phyloP scores from a whole-genome alignment of 2,797 vertebrate species.

The Anguilla pacifica region DNA sequence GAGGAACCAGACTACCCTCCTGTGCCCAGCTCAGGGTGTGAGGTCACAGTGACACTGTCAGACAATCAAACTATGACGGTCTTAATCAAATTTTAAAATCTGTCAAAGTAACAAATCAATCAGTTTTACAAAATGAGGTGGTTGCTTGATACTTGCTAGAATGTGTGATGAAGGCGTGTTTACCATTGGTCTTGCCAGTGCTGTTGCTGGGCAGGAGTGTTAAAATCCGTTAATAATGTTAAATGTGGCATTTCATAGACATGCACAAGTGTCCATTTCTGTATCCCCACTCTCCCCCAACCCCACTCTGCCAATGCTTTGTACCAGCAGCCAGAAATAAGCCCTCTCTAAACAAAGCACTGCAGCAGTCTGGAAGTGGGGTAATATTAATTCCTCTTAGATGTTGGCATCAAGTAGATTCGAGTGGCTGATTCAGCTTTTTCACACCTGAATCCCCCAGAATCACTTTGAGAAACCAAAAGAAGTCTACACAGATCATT shows the following conservation, averaged over 20 bases:
- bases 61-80: neutral
- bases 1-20: neutral
- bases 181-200: neutral
- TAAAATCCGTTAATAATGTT: neutral
- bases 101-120: neutral
- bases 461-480: neutral
- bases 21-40: neutral
- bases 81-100: neutral
- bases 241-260: neutral
- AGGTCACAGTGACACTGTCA: neutral
- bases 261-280: neutral
- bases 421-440: neutral
- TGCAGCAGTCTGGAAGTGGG: neutral
- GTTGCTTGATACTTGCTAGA: neutral
- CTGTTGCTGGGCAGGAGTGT: neutral
- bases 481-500: neutral
- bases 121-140: neutral
- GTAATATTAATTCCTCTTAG: neutral
- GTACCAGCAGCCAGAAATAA: neutral
- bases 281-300: neutral
- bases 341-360: neutral
- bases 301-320: neutral
- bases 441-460: neutral
- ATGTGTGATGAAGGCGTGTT: neutral
- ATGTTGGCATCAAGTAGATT: conserved; percentile 2